Evolutionary conservation across 2,888 invertebrate genomes (phyloP), one percentile per base, ranked within the genome.

Genomic region (Tricholauxania praeusta): DNA sequence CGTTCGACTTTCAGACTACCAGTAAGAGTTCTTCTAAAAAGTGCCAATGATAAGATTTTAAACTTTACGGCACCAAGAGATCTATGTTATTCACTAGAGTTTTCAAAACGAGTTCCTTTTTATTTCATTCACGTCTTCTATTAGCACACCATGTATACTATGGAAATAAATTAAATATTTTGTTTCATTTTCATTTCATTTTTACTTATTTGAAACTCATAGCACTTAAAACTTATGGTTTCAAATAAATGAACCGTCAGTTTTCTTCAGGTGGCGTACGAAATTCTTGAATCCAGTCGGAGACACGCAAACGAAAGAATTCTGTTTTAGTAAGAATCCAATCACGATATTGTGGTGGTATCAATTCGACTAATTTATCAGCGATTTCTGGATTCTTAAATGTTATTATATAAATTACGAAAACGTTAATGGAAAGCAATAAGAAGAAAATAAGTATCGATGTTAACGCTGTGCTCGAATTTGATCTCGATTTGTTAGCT

Each of bases 361-460:
- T 85, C 57, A 82, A 82, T 74, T 85, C 84, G 3, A 85, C 81
- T 15, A 87, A 66, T 66, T 80, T 83, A 64, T 87, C 87, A 3
- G 83, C 85, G 67, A 87, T 85, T 72, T 86, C 87, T 0, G 86
- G 86, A 76, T 86, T 86, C 76, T 87, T 86, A 70, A 86, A 86
- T 81, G 85, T 86, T 32, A 86, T 83, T 76, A 86, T 79, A 72
- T 87, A 87, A 52, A 87, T 85, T 3, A 86, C 74, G 1, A 85
- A 53, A 65, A 85, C 80, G 72, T 87, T 87, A 19, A 86, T 77
- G 14, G 82, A 74, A 57, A 87, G 79, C n/a, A 87, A 78, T 22
- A 84, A n/a, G 22, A 84, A 74, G 73, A 87, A 87, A 2, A 84
- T 81, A 59, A 87, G 76, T 66, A 87, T 77, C 14, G 87, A 84